These are phyloP conservation scores for Simalia tracyae DNA, from an alignment of 2,797 vertebrate genomes.

Conservation along the genomic window DNA sequence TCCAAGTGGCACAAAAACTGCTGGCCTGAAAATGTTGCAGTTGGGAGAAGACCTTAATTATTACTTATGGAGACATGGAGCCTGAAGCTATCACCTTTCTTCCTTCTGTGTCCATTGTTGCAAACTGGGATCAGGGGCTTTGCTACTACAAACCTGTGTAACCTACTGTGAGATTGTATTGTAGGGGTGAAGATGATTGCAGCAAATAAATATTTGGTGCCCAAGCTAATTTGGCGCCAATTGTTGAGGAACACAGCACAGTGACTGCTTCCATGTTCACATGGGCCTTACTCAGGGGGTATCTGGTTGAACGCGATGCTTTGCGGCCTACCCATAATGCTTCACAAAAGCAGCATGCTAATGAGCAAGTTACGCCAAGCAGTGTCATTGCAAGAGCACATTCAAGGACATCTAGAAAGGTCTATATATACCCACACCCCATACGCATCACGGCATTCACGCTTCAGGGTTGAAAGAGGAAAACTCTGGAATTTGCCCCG, in stretches of 20 bases:
- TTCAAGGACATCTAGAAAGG: background rate
- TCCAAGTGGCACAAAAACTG: too few species aligned
- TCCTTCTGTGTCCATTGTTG: too few species aligned
- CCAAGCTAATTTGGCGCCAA: background rate
- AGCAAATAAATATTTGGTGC: background rate
- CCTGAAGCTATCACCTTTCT: too few species aligned
- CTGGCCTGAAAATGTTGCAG: too few species aligned
- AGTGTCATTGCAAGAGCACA: background rate
- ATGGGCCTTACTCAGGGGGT: background rate
- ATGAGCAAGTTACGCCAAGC: accelerated
- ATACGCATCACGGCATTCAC: background rate
- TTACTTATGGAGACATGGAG: too few species aligned
- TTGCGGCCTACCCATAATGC: background rate
- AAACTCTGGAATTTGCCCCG: background rate
- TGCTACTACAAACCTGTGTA: too few species aligned
- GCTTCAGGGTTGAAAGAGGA: background rate
- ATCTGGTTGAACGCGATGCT: background rate
- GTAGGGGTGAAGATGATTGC: background rate
- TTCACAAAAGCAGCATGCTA: background rate
- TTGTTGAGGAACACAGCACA: background rate
- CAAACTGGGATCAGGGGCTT: too few species aligned
- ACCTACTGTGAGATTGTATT: too few species aligned
- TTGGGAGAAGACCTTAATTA: too few species aligned
- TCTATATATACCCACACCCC: background rate
- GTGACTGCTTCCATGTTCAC: background rate